Base-by-base conservation (phyloP, 2,797 vertebrate genomes). In the Enteromius radiatus region DNA sequence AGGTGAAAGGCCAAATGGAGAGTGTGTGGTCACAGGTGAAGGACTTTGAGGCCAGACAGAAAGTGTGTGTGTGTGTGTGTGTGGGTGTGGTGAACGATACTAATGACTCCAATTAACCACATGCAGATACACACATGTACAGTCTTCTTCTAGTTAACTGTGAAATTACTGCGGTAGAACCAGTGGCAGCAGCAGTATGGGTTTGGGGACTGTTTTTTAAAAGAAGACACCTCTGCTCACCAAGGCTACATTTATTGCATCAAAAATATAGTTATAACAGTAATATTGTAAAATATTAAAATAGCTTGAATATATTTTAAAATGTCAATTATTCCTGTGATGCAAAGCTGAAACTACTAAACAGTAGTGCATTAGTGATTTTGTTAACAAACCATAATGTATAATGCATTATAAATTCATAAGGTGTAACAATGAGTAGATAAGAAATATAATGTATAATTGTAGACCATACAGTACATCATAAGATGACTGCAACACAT, bases 51-150 rank as follows among this genome's bases (percentile, higher is more conserved):
- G 63, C 41, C 15, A 11, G 76, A 84, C 89, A 88, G 88, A 87
- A 88, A 87, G 28, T 54, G 70, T 85, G 92, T 91, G 89, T 88
- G 90, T 88, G 86, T 74, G 19, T 84, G 54, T 90, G 91, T 21
- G 5, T 76, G 65, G 52, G 71, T 71, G 81, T 63, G 75, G 73
- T 70, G 76, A 61, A 54, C 23, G 7, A 4, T 56, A 28, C 43
- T 83, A 85, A 80, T 83, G 76, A 54, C 23, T 65, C 36, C n/a
- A 86, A 76, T 83, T 71, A 68, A 41, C 3, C 67, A 12, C 67
- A n/a, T 43, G 11, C 64, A 56, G 36, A 69, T 79, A 41, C 33
- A 69, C 33, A 38, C 2, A 9, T 21, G 33, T 33, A 52, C 73
- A 19, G 3, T 59, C 52, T 75, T 75, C 21, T 41, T 75, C n/a